Base-by-base conservation (phyloP, 1,140 invertebrate genomes). In the Scaptomyza montana region DNA sequence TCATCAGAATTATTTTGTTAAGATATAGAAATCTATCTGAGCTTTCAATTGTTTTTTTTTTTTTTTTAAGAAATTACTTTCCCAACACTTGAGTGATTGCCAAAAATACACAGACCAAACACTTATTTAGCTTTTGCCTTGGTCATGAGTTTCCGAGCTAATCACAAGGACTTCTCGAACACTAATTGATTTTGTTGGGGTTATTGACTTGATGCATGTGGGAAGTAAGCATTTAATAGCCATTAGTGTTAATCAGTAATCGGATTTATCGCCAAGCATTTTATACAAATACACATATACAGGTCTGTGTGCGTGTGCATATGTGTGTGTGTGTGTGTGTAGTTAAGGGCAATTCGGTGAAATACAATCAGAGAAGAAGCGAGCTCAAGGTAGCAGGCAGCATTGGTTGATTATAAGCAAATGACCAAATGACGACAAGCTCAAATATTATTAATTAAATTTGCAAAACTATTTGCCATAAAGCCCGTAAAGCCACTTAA, bases 401-500 rank as follows among this genome's bases (percentile, higher is more conserved):
- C 64, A 59, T 62, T 75, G 71, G 69, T 74, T 54, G 49, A 61
- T 77, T 64, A 69, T 74, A 69, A 69, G 62, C 56, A 49, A 47
- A 65, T 21, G 39, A 76, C 64, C 78, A 60, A 66, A 53, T 59
- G 41, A 67, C 10, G n/a, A 51, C 30, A 33, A 33, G 30, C 30
- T 33, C 47, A 64, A 81, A 73, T 87, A 86, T 76, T 86, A 78
- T 86, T 87, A 78, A 86, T 86, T 81, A 77, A 81, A 86, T 86
- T 86, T 85, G 70, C 78, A 61, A 59, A 81, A 78, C 66, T 78
- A 86, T 86, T 75, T 78, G 67, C 45, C 51, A 25, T 70, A 65
- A 51, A 41, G 53, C 43, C 43, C 51, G 50, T 47, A 60, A 67
- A 56, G 65, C 50, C 13, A 10, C 36, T 50, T 12, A 10, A 25